Percentiles rank a stretch among this genome's conserved stretches.
Conservation (phyloP, 53 echinoderm and acorn worm genomes). For the Paelopatides confundens region DNA sequence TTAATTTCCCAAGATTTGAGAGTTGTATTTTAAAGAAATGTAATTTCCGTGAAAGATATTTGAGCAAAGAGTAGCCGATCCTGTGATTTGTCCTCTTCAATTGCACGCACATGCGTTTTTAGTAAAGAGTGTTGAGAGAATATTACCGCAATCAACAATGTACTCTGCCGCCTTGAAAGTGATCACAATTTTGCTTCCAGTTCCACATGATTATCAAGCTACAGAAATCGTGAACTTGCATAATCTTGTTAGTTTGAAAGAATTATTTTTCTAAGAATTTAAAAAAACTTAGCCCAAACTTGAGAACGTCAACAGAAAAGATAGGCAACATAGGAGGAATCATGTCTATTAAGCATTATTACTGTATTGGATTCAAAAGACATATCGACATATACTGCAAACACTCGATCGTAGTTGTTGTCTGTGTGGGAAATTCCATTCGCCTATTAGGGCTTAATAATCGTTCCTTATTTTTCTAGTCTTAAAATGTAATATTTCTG, state of each 20-base stretch:
- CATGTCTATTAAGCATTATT: not conserved
- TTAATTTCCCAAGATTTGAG: not conserved
- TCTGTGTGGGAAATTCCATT: not conserved
- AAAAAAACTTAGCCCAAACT: no score
- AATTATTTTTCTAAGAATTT: not conserved
- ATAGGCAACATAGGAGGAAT: no score
- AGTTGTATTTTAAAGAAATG: not conserved
- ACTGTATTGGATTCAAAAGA: not conserved
- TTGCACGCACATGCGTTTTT: not conserved
- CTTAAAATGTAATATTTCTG: no score
- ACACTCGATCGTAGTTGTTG: not conserved
- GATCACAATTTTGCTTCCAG: not conserved
- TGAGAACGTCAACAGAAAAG: not conserved
- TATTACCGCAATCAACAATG: not conserved
- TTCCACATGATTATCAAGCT: no score
- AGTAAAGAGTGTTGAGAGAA: not conserved
- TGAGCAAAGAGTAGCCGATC: not conserved
- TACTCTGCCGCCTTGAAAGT: not conserved
- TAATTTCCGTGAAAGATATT: not conserved
- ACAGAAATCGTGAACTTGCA: no score
- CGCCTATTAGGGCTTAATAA: not conserved
- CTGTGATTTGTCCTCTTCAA: not conserved
- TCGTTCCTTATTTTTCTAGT: no score
- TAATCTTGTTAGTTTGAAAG: not conserved
- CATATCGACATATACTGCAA: not conserved